Evolutionary conservation across 2,113 vertebrate species (phyloP).

Genomic region (Cercocebus atys): DNA sequence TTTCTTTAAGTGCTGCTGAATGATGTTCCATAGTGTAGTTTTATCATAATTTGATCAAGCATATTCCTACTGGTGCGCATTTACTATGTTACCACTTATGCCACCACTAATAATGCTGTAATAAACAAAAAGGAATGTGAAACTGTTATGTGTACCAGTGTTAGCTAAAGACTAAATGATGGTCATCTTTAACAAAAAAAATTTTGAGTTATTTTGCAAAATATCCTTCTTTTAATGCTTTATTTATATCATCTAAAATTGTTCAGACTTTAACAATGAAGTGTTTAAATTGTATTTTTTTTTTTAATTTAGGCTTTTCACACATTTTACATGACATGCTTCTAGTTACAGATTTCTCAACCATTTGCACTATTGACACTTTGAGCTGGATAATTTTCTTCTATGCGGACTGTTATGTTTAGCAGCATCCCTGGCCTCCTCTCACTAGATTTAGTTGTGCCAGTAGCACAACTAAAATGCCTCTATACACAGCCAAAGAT

Average conservation of each 20-base stretch:
- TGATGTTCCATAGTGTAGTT: background rate
- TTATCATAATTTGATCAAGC: background rate
- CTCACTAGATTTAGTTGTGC: background rate
- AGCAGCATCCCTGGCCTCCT: background rate
- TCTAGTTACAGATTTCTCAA: background rate
- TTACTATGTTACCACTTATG: background rate
- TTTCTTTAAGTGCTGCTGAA: background rate
- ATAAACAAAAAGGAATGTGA: background rate
- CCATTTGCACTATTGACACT: background rate
- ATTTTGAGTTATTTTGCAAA: background rate
- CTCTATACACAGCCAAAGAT: background rate
- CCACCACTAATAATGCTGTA: background rate
- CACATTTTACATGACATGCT: background rate
- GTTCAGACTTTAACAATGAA: no score
- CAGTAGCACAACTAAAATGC: background rate
- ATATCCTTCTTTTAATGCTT: background rate
- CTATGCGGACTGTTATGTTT: background rate
- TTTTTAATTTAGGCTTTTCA: background rate
- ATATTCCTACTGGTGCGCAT: background rate
- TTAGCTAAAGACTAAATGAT: background rate
- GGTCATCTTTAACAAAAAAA: background rate
- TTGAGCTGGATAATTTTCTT: background rate
- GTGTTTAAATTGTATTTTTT: background rate
- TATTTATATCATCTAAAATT: background rate
- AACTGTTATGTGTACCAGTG: background rate